These are phyloP conservation scores for Gymnosoma rotundatum DNA, from an alignment of 2,888 invertebrate genomes.

Conservation along the genomic window DNA sequence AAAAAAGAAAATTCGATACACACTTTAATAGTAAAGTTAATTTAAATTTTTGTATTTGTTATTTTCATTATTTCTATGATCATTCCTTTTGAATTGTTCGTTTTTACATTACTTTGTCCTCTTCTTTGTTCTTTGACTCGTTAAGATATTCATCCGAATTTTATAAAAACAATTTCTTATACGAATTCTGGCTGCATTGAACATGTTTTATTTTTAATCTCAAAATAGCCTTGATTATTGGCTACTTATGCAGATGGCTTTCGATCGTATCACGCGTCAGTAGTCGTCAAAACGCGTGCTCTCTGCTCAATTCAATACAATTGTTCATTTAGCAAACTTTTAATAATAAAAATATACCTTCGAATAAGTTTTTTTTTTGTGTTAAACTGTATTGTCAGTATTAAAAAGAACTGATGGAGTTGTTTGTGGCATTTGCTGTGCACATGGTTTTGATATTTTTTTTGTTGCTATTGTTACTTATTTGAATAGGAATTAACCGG, in stretches of 20 bases:
- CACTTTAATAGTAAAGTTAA: not conserved
- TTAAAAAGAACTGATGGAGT: conserved; percentile 20
- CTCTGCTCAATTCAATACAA: conserved; percentile 19
- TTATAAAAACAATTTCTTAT: conserved; percentile 23
- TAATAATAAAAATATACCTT: conserved; percentile 20
- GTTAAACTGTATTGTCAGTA: conserved; percentile 13
- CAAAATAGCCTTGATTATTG: conserved; percentile 47
- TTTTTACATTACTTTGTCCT: conserved; percentile 18
- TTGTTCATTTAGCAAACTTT: conserved; percentile 43
- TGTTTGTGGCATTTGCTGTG: conserved; percentile 35
- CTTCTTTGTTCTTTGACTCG: conserved; percentile 31
- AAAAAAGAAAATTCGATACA: not conserved
- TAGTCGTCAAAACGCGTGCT: conserved; percentile 47
- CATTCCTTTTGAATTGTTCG: not conserved
- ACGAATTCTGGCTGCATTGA: conserved; percentile 40
- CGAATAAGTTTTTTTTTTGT: conserved; percentile 14
- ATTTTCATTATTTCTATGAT: not conserved
- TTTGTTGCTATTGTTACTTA: conserved; percentile 31
- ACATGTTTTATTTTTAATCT: conserved; percentile 15
- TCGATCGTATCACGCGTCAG: conserved; percentile 62
- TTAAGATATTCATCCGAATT: conserved; percentile 16
- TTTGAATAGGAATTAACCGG: conserved; percentile 44
- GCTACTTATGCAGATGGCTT: conserved; percentile 66
- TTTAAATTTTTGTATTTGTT: not conserved
- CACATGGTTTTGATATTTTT: conserved; percentile 35